Base-by-base conservation (phyloP, 1,140 invertebrate genomes). In the Riptortus pedestris region DNA sequence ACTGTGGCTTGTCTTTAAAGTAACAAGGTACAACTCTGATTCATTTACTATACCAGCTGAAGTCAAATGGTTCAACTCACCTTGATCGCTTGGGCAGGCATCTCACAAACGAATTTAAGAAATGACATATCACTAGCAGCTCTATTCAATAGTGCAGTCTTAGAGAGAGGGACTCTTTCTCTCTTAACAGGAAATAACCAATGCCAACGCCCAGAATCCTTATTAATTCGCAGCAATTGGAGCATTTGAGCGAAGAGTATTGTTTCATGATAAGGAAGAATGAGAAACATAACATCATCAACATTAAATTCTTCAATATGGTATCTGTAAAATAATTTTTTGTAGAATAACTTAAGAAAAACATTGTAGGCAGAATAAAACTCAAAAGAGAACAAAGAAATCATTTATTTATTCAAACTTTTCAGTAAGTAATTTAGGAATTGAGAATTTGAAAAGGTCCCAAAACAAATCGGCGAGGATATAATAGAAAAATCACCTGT, bases 221-320 rank as follows among this genome's bases (percentile, higher is more conserved):
- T 74, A 33, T 80, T 78, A 14, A 93, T 72, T 52, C 84, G 77
- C 63, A 93, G 74, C 1, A 92, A 74, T 74, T 94, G 90, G 9
- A 96, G 71, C 62, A 90, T 78, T 63, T 89, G 79, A 0, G 88
- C 81, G 78, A 98, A 98, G 59, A 89, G 86, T 66, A 86, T 86
- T 18, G 90, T 91, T 69, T 94, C 88, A 75, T 96, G 91, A 73
- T 94, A 96, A 0, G 95, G 93, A 47, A 98, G 72, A 60, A 91
- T 85, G 45, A 90, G 76, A 65, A 84, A 78, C 65, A 98, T 76
- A 33, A 95, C 81, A 0, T 85, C 82, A 72, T 89, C 83, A 62
- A 82, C 81, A 72, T 96, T 96, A 72, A 87, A 96, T 58, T 88
- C 78, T 70, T 97, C 89, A 66, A 97, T 87, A 55, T 86, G 83